Evolutionary conservation across 1,140 invertebrate species (phyloP).

Genomic region (Psilanteris sp.): DNA sequence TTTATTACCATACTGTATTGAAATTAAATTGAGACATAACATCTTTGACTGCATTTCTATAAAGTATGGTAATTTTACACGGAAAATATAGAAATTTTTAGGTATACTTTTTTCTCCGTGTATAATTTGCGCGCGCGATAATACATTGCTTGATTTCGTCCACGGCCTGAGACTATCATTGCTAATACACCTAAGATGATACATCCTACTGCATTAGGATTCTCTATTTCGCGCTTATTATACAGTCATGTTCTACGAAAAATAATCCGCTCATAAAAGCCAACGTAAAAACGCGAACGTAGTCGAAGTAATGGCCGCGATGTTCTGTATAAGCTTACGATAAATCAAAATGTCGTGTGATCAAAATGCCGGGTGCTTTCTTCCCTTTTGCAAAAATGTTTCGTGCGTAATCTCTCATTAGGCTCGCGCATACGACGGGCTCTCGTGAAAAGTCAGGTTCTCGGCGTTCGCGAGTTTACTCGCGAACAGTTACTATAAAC

Average conservation of each 20-base stretch:
- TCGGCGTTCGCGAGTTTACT: constrained; percentile 32
- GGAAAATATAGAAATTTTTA: no score
- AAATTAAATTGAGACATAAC: no score
- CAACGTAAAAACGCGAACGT: constrained; percentile 17
- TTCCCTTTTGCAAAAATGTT: constrained; percentile 40
- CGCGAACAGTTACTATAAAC: constrained; percentile 35
- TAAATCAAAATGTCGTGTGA: constrained; percentile 54
- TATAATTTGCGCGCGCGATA: no score
- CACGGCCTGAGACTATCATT: no score
- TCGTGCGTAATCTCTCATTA: constrained; percentile 59
- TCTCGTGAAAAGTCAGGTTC: constrained; percentile 20
- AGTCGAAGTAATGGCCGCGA: constrained; percentile 31
- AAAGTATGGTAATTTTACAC: no score
- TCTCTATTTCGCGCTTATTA: constrained; percentile 29
- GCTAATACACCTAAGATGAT: no score
- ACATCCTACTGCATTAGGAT: no score
- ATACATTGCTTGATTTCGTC: no score
- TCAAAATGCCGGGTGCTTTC: constrained; percentile 50
- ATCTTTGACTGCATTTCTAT: no score
- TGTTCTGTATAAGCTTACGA: constrained; percentile 32
- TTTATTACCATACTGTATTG: no score
- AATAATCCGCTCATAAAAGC: constrained; percentile 19
- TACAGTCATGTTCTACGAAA: constrained; percentile 20
- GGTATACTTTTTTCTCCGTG: no score
- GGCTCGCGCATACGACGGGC: constrained; percentile 27